Conservation (phyloP, 2,888 invertebrate species). For the Aphodius granarius region DNA sequence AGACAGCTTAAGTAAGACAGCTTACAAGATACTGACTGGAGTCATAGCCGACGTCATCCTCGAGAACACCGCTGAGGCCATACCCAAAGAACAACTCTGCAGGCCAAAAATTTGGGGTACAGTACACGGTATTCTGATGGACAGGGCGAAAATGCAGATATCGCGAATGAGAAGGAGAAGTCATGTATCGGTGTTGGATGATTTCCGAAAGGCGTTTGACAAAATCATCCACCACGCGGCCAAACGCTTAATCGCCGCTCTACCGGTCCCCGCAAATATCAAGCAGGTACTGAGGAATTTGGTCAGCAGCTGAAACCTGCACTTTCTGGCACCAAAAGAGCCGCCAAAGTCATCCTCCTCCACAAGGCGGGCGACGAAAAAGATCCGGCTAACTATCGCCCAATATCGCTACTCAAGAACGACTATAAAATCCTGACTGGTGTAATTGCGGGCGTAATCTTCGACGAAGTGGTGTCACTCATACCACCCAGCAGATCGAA, state of each 20-base stretch:
- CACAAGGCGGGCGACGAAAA: constrained; percentile 10
- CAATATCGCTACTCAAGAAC: constrained; percentile 17
- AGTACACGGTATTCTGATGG: no score
- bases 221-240: constrained; percentile 6
- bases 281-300: not conserved
- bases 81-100: constrained; percentile 7
- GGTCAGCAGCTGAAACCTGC: no score
- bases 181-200: constrained; percentile 10
- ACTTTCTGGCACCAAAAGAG: no score
- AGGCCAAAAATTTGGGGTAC: not conserved
- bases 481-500: not conserved
- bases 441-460: constrained; percentile 12
- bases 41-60: constrained; percentile 9
- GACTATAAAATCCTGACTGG: constrained; percentile 21
- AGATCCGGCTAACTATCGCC: constrained; percentile 15
- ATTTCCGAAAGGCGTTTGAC: constrained; percentile 20
- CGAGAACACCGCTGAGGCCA: not conserved
- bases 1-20: not conserved
- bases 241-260: no score
- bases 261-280: not conserved
- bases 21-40: constrained; percentile 17
- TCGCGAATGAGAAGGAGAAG: not conserved
- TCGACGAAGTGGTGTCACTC: not conserved
- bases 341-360: constrained; percentile 1
- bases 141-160: not conserved